A percentile compares a stretch with the other conserved stretches of the same genome.
phyloP scores from a whole-genome alignment of 2,888 invertebrate species.

The Xylocampa areola region DNA sequence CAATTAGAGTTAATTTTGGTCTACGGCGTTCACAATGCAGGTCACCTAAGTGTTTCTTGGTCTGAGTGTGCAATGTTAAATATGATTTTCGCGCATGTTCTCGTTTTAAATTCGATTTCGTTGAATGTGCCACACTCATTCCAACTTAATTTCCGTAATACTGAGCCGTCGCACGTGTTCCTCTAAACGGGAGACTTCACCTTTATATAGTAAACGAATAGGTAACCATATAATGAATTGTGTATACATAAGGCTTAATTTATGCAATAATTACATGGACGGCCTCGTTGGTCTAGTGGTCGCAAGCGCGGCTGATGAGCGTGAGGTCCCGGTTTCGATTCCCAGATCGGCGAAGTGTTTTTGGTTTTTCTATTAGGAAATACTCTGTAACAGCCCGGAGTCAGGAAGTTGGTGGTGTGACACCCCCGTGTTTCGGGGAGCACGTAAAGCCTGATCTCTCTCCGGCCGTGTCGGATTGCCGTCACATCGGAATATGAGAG shows the following conservation, averaged over 20 bases:
- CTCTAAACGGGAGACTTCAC: background rate
- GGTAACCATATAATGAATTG: background rate
- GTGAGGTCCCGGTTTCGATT: no score
- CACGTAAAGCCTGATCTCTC: no score
- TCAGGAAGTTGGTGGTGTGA: no score
- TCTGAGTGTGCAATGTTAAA: background rate
- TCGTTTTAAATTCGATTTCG: conserved; percentile 11
- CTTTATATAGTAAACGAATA: background rate
- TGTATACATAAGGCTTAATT: conserved; percentile 5
- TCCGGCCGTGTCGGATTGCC: no score
- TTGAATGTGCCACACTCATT: conserved; percentile 12
- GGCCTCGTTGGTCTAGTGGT: no score
- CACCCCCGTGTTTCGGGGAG: no score
- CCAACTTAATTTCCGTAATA: conserved; percentile 29
- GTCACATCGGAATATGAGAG: no score
- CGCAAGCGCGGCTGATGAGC: no score
- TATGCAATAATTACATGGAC: no score
- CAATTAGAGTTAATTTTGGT: background rate
- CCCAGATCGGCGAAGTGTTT: no score
- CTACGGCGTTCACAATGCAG: background rate
- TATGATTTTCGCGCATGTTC: conserved; percentile 1
- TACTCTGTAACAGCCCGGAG: no score
- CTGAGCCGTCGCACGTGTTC: conserved; percentile 16
- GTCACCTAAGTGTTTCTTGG: background rate
- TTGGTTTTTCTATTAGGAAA: no score